Percentiles rank a stretch among this genome's conserved stretches.
Conservation (phyloP, 2,888 invertebrate genomes). For the Cyaniris semiargus region DNA sequence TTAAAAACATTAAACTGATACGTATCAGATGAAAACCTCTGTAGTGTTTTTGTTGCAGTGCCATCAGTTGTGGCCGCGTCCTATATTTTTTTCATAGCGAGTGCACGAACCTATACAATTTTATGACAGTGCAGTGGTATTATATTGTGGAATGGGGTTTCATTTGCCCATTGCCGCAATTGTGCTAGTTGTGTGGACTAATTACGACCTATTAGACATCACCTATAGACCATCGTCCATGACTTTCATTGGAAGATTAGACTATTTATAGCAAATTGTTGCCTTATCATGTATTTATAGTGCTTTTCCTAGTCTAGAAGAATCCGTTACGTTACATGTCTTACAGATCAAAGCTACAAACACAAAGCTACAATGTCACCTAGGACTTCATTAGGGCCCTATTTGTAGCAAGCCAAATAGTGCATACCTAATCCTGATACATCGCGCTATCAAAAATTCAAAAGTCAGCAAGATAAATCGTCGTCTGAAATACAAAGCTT, state of each 20-base stretch:
- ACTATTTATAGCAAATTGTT: neutral
- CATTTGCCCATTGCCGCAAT: conserved; percentile 75
- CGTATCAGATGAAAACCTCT: neutral
- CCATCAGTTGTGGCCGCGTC: conserved; percentile 9
- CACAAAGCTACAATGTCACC: too few species aligned
- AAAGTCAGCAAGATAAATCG: too few species aligned
- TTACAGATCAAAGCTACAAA: neutral
- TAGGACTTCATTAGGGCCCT: too few species aligned
- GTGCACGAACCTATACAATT: conserved; percentile 24
- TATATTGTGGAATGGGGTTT: conserved; percentile 56
- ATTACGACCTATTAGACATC: conserved; percentile 72
- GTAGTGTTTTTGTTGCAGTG: neutral
- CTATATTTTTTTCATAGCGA: conserved; percentile 21
- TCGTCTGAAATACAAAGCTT: too few species aligned
- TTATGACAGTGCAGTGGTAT: conserved; percentile 17
- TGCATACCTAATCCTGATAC: neutral
- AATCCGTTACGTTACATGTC: neutral
- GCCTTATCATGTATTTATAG: conserved; percentile 15
- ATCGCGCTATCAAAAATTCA: too few species aligned
- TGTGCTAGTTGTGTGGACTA: conserved; percentile 71
- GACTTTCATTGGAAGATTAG: conserved; percentile 38
- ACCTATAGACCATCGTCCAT: conserved; percentile 49
- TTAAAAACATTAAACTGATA: neutral
- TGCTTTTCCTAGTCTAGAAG: neutral
- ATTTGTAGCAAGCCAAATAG: too few species aligned